Conservation (phyloP, 2,797 vertebrate species). For the Sebastes nivosus region DNA sequence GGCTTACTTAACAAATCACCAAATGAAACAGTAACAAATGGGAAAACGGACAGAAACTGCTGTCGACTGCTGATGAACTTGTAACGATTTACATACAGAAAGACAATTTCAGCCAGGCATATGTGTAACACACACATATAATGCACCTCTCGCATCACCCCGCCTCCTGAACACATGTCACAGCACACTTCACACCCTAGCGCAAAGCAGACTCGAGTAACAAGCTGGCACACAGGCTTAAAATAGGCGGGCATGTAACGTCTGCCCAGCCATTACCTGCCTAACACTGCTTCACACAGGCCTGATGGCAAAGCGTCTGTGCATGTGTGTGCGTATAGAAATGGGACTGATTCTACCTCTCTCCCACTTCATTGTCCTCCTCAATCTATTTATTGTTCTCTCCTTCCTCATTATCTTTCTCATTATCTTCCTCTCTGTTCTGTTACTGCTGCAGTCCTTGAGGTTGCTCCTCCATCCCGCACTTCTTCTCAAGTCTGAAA, state of each 20-base stretch:
- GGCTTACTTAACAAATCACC: slow-evolving; percentile 11
- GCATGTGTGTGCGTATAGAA: neutral
- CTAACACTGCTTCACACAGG: slow-evolving; percentile 26
- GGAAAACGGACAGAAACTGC: slow-evolving; percentile 12
- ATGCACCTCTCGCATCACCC: slow-evolving; percentile 43
- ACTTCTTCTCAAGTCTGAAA: slow-evolving; percentile 20
- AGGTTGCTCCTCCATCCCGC: slow-evolving; percentile 26
- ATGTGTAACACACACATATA: slow-evolving; percentile 25
- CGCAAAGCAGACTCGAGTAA: slow-evolving; percentile 46
- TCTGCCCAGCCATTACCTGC: slow-evolving; percentile 58
- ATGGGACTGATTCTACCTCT: slow-evolving; percentile 12
- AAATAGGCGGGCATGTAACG: slow-evolving; percentile 59
- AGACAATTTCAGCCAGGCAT: slow-evolving; percentile 31
- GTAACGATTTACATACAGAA: slow-evolving; percentile 17
- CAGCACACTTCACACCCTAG: slow-evolving; percentile 65
- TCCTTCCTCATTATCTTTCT: slow-evolving; percentile 44
- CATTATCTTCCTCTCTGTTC: slow-evolving; percentile 23
- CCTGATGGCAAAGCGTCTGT: neutral
- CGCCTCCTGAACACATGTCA: slow-evolving; percentile 66
- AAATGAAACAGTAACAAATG: neutral
- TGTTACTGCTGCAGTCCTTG: slow-evolving; percentile 5
- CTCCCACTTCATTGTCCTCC: slow-evolving; percentile 25
- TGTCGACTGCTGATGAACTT: neutral
- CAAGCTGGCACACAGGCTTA: slow-evolving; percentile 54
- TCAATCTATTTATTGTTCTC: slow-evolving; percentile 36